Evolutionary conservation across 2,888 invertebrate species (phyloP), one percentile per base, ranked within the genome.

Genomic region (Agrotis ipsilon): DNA sequence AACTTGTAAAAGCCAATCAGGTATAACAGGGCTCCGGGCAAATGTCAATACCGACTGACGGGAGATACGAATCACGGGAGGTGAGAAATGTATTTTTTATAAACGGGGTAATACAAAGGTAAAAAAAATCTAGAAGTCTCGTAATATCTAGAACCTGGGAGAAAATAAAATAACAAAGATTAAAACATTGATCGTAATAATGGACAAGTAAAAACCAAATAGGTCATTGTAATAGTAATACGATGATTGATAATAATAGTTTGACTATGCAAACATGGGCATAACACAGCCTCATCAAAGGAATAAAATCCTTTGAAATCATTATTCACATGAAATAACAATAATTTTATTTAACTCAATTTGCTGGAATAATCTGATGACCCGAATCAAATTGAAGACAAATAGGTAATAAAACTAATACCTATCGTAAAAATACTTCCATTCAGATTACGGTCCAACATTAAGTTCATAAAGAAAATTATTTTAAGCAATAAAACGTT

Each of bases 1-100:
- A 92, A 92, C 91, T 92, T 92, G 89, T 92, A 89, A 93, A 92
- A 92, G 92, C 91, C 92, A 92, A 93, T 93, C 93, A 91, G 86
- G 89, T 87, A 87, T 84, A 89, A 90, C 89, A 55, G 86, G 81
- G 86, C 88, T 88, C 84, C 83, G 86, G 90, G 91, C 89, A 85
- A 90, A 89, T 90, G 89, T 89, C 91, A 90, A 92, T 92, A 91
- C 88, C 88, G 86, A 88, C 90, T 90, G 89, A 88, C 88, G 80
- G 81, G 86, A 87, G 89, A 90, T 90, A 88, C 86, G 79, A 83
- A 89, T 90, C 90, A 84, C 85, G 72, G 69, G 86, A 88, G 88
- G 90, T 85, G 78, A 84, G 86, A 86, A 87, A 89, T 88, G 87
- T 89, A 87, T 90, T 91, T 91, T 39, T 91, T 90, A 89, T 87